Conservation (phyloP, 1,140 invertebrate genomes). For the Caligus rogercresseyi region DNA sequence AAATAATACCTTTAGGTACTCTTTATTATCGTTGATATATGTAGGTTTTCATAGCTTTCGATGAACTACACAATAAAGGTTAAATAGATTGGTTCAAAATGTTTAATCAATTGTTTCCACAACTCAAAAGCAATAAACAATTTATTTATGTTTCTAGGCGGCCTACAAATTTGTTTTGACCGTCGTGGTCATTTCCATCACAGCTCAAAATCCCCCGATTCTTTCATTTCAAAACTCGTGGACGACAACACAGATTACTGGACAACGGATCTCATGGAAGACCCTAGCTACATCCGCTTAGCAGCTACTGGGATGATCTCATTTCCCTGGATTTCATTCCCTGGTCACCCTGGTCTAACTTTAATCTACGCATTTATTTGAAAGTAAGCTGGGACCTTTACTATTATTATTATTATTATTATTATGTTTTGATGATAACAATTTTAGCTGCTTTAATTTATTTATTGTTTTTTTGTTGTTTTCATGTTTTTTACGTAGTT, state of each 20-base stretch:
- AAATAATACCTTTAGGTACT: too few species aligned
- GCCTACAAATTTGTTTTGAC: slow-evolving; percentile 12
- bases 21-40: too few species aligned
- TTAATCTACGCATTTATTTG: slow-evolving; percentile 1
- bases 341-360: background rate
- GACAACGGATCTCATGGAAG: slow-evolving; percentile 1
- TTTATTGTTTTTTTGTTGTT: too few species aligned
- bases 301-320: slow-evolving; percentile 1
- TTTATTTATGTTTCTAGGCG: background rate
- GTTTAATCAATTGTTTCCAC: background rate
- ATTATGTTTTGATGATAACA: too few species aligned
- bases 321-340: background rate
- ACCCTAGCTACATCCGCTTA: slow-evolving; percentile 4
- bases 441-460: too few species aligned
- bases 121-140: too few species aligned
- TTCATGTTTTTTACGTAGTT: too few species aligned
- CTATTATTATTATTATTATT: too few species aligned
- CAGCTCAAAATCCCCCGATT: slow-evolving; percentile 12
- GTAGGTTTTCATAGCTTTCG: background rate
- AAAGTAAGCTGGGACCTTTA: slow-evolving; percentile 5
- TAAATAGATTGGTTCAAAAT: background rate
- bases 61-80: background rate
- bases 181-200: background rate
- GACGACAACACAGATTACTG: slow-evolving; percentile 5
- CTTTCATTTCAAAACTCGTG: slow-evolving; percentile 11